Evolutionary conservation across 2,797 vertebrate genomes (phyloP), one percentile per base, ranked within the genome.

Genomic region (Nannoperca obscura): DNA sequence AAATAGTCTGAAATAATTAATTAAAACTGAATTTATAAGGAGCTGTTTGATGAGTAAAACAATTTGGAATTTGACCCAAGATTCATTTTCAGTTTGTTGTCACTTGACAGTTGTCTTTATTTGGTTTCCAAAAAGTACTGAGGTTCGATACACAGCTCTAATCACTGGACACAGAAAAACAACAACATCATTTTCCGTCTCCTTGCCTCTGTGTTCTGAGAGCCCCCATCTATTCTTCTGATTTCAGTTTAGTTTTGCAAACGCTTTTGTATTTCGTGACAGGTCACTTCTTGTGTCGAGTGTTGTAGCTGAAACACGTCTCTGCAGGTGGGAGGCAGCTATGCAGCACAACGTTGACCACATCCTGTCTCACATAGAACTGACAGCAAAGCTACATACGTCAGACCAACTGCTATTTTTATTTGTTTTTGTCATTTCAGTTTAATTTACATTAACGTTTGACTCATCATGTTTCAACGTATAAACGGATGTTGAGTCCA

Each of bases 261-360:
- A 65, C 30, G 10, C 27, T 69, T 67, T 53, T 61, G 14, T 27
- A 13, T 72, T 71, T 54, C 53, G 32, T 54, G 24, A 73, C 65
- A 24, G 49, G 34, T 34, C 53, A 3, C 62, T 46, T 84, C 40
- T 79, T 19, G 20, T 75, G 60, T 76, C 15, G 68, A 67, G 71
- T 62, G 78, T 74, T 36, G 59, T 55, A 72, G 76, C 74, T 47
- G 69, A 50, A 84, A 67, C 54, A 15, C 62, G 7, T 84, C 61
- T 84, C 71, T 87, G 92, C 86, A 93, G 91, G 86, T 92, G 86
- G 84, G 79, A 88, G 84, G 82, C 79, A 80, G 47, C 80, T 71
- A 65, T 85, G 76, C 79, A 86, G 84, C 77, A 36, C 74, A 83
- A 46, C 69, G 78, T 40, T 88, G 86, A 91, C 92, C 90, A 91